Evolutionary conservation across 1,140 invertebrate genomes (phyloP), one percentile per base, ranked within the genome.

Genomic region (Mactra quadrangularis): DNA sequence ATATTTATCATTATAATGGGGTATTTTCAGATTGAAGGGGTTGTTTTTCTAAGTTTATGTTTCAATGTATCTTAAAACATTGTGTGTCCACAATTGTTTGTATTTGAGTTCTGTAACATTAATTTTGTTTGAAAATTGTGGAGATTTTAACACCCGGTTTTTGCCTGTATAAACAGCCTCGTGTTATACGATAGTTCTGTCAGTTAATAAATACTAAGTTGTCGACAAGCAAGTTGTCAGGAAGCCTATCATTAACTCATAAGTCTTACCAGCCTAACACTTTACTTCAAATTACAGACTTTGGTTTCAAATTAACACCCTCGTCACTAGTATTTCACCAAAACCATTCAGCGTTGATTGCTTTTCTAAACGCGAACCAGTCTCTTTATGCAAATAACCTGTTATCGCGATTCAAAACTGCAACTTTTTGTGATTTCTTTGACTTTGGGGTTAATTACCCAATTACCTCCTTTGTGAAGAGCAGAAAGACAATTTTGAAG

Each of bases 381-480:
- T 57, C 29, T 38, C 35, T 27, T 55, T 57, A 72, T 72, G 70
- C 53, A 72, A 72, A 72, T 72, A 33, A 57, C 13, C 50, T 72
- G 31, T 72, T 72, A 72, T 72, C 70, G 25, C 53, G 70, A 55
- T 38, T 45, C 22, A 52, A 71, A 72, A 72, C 31, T 72, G 70
- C 41, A 55, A 72, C 70, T 72, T 72, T 72, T 47, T 17, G 53
- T 11, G 70, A 55, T 45, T 38, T 45, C 22, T 72, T 55, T 55
- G 15, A 57, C 50, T 55, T 38, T 72, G n/a, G n/a, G 33, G 50
- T 45, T 72, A 72, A 72, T 72, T 72, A 38, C 35, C 70, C 70
- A 72, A 72, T 72, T 71, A 55, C 35, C 27, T 6, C 15, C 41
- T 72, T 72, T 72, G 70, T 72, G 53, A 38, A 29, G 53, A 38